Base-by-base conservation (phyloP, 1,140 invertebrate species). In the Parasteatoda tepidariorum region DNA sequence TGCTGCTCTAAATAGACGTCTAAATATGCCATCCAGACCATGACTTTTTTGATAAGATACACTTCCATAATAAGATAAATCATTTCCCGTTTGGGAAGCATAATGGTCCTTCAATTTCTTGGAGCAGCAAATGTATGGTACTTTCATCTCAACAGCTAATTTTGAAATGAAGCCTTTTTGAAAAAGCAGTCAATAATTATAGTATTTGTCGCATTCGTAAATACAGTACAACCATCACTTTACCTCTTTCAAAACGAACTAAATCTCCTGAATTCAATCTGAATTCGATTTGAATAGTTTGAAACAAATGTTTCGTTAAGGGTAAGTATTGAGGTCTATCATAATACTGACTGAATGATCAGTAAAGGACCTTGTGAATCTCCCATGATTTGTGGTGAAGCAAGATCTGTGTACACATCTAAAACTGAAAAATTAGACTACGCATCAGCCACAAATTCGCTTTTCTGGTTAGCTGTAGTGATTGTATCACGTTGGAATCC, bases 291-390 rank as follows among this genome's bases (percentile, higher is more conserved):
- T 67, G 0, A 3, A 55, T 66, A 26, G 61, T 66, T 79, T 67
- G 59, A 55, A 66, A 79, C 2, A 7, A 24, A 5, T 64, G 33
- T 11, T 38, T 6, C 0, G 33, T 24, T 5, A 67, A 9, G 2
- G 62, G 62, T 48, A 64, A 15, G 13, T 79, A 79, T 28, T 66
- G 62, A 30, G 75, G 75, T 41, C 61, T 66, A n/a, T 28, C 48
- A 66, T 33, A 79, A 34, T 54, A 15, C 6, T 3, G 2, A 33
- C n/a, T 67, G 13, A 22, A 67, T 24, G 31, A 34, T 31, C 13
- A 79, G 48, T 15, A 79, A 13, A 18, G 31, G 57, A 11, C 28
- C 61, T 54, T 64, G 26, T 30, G 33, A 22, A 79, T 79, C n/a
- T 0, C 75, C 61, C 1, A 79, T 22, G n/a, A 67, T 48, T 48